Conservation (phyloP, 30 jellyfish, hydroid and myxozoan genomes). For the Haliclystus octoradiatus region DNA sequence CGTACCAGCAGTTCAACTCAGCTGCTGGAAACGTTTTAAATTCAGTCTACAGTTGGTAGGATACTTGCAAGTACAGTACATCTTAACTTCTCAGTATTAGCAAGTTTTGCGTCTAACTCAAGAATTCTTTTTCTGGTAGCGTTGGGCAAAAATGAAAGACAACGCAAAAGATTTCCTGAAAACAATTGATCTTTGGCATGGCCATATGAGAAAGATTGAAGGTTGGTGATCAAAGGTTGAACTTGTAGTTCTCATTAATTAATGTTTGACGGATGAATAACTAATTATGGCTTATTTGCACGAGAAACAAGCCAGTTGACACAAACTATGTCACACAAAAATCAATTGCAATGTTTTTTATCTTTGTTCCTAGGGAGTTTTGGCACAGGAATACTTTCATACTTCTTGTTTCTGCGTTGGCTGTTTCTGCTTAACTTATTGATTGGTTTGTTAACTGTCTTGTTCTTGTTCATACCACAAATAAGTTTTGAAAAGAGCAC, state of each 20-base stretch:
- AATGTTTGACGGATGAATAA: background rate
- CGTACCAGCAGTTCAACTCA: background rate
- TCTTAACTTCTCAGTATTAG: background rate
- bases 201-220: background rate
- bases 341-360: too few relatives aligned
- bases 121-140: background rate
- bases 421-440: slow-evolving; percentile 40
- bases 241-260: background rate
- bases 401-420: slow-evolving; percentile 75
- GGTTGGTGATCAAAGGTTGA: background rate
- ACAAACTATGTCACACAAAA: too few relatives aligned
- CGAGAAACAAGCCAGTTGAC: too few relatives aligned
- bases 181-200: background rate
- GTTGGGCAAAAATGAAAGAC: background rate
- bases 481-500: slow-evolving; percentile 38
- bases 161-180: background rate
- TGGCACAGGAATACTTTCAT: slow-evolving; percentile 82
- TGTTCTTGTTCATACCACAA: slow-evolving; percentile 65
- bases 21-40: background rate
- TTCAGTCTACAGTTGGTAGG: background rate
- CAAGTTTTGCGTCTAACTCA: background rate
- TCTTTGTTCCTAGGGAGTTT: slow-evolving; percentile 50
- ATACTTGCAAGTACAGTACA: background rate
- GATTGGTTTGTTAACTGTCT: slow-evolving; percentile 20
- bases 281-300: too few relatives aligned